Percentiles rank a stretch among this genome's conserved stretches.
Evolutionary conservation across 1,140 invertebrate species (phyloP).

Genomic region (Macrobrachium nipponense): DNA sequence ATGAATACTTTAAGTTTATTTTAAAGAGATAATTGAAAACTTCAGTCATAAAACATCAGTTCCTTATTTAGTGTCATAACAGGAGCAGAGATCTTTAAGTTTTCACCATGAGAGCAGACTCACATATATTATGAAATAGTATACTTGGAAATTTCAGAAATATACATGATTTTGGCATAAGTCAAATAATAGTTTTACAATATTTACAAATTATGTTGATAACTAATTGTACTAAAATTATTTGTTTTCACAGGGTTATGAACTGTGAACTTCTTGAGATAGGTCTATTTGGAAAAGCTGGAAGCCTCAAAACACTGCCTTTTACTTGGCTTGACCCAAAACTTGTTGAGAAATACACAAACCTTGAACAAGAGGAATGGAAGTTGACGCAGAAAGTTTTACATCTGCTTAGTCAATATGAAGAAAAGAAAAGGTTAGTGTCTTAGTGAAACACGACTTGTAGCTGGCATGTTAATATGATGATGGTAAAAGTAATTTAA

Average conservation of each 20-base stretch:
- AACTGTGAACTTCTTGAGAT: constrained; percentile 39
- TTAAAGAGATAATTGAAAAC: too few relatives aligned
- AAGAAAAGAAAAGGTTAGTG: constrained; percentile 49
- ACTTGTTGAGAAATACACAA: constrained; percentile 10
- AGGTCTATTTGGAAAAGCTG: constrained; percentile 39
- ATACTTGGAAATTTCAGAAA: background rate
- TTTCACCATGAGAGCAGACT: too few relatives aligned
- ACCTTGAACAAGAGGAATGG: constrained; percentile 13
- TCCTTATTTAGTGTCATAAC: too few relatives aligned
- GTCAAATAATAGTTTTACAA: background rate
- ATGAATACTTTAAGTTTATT: too few relatives aligned
- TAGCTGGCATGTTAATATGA: too few relatives aligned
- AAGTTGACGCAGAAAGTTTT: constrained; percentile 43
- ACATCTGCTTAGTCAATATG: constrained; percentile 20
- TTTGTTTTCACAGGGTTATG: constrained; percentile 15
- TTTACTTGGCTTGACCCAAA: constrained; percentile 30
- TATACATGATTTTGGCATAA: background rate
- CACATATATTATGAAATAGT: too few relatives aligned
- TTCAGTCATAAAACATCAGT: too few relatives aligned
- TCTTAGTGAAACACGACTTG: too few relatives aligned
- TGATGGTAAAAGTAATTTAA: too few relatives aligned
- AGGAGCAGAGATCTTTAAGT: too few relatives aligned
- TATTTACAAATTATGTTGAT: background rate
- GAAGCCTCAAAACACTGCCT: constrained; percentile 30
- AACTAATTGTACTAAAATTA: background rate